Conservation (phyloP, 2,888 invertebrate genomes). For the Chesias legatella region DNA sequence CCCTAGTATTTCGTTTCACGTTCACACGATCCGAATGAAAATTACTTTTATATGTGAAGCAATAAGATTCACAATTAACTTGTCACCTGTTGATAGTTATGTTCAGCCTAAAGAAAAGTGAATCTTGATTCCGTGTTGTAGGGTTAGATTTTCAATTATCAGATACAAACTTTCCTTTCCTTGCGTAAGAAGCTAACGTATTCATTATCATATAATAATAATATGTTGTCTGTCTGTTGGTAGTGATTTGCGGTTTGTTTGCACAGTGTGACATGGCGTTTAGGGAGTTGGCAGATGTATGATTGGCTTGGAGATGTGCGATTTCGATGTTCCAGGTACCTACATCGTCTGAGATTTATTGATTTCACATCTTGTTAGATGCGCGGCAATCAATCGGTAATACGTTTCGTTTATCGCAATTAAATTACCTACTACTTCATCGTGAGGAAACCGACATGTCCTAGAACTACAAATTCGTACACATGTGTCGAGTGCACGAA, state of each 20-base stretch:
- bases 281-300: not conserved
- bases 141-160: slow-evolving; percentile 6
- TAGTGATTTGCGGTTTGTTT: slow-evolving; percentile 14
- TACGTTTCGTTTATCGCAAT: too few relatives aligned
- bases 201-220: slow-evolving; percentile 24
- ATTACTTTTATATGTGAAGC: slow-evolving; percentile 1
- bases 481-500: too few relatives aligned
- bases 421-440: too few relatives aligned
- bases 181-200: slow-evolving; percentile 11
- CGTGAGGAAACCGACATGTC: too few relatives aligned
- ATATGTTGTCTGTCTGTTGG: slow-evolving; percentile 10
- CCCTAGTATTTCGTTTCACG: slow-evolving; percentile 31
- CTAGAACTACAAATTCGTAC: too few relatives aligned
- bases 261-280: not conserved
- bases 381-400: slow-evolving; percentile 1
- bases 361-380: too few relatives aligned
- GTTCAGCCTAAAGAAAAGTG: slow-evolving; percentile 4
- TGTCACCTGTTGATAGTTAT: slow-evolving; percentile 15
- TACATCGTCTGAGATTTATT: too few relatives aligned
- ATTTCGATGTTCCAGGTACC: too few relatives aligned
- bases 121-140: slow-evolving; percentile 5
- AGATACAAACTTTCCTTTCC: slow-evolving; percentile 10
- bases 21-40: slow-evolving; percentile 1
- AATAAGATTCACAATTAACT: slow-evolving; percentile 17
- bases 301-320: too few relatives aligned